Evolutionary conservation across 1,140 invertebrate genomes (phyloP).

Genomic region (Neodiprion virginianus): DNA sequence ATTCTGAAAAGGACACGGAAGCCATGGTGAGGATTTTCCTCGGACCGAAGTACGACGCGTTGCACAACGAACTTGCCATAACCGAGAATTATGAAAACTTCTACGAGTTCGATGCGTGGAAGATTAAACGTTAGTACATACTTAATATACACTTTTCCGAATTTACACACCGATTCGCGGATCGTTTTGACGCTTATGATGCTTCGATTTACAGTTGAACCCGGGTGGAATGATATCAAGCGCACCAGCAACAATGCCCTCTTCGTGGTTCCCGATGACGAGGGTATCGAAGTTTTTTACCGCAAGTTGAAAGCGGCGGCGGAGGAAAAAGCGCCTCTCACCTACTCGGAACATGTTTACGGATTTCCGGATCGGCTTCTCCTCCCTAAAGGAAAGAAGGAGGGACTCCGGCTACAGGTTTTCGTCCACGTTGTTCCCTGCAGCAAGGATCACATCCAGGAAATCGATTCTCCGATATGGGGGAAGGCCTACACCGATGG

Average conservation of each 20-base stretch:
- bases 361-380: conserved; percentile 69
- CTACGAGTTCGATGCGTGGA: conserved; percentile 67
- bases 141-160: conserved; percentile 2
- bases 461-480: conserved; percentile 35
- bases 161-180: conserved; percentile 56
- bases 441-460: conserved; percentile 38
- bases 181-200: conserved; percentile 50
- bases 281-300: conserved; percentile 46
- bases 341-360: conserved; percentile 53
- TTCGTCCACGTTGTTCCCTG: conserved; percentile 66
- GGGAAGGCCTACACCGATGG: conserved; percentile 38
- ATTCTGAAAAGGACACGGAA: conserved; percentile 63
- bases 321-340: conserved; percentile 46
- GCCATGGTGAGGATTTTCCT: conserved; percentile 71
- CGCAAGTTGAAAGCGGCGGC: conserved; percentile 55
- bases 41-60: conserved; percentile 71
- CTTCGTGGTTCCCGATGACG: conserved; percentile 44
- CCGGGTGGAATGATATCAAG: conserved; percentile 51
- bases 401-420: conserved; percentile 68
- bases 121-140: conserved; percentile 45
- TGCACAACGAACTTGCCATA: conserved; percentile 59
- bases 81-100: conserved; percentile 66
- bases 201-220: conserved; percentile 54
- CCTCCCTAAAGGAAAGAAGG: conserved; percentile 67
- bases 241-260: conserved; percentile 54